Conservation (phyloP, 1,140 invertebrate genomes). For the Tetragnatha versicolor region DNA sequence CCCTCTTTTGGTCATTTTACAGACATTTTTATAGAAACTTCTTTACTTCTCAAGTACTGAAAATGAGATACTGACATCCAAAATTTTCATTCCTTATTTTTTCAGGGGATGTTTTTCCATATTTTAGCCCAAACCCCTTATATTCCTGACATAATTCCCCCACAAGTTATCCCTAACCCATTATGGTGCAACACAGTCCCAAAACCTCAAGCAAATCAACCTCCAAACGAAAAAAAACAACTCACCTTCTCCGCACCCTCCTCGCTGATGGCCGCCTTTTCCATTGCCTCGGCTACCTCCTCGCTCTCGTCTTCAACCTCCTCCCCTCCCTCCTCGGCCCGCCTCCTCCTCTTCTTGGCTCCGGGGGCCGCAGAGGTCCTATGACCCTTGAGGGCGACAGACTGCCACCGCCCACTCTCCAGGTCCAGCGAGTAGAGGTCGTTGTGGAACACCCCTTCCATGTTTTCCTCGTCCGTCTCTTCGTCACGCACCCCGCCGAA, state of each 20-base stretch:
- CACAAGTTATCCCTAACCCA: no score
- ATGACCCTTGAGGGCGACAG: constrained; percentile 59
- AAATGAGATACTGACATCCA: no score
- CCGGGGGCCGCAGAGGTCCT: constrained; percentile 49
- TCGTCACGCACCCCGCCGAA: constrained; percentile 85
- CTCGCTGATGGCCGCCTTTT: background rate
- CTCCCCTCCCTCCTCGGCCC: constrained; percentile 62
- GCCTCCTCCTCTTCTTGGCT: constrained; percentile 62
- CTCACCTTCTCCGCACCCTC: background rate
- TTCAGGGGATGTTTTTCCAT: no score
- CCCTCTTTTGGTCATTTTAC: no score
- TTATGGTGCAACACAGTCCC: no score
- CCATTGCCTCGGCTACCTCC: constrained; percentile 25
- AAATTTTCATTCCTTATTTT: no score
- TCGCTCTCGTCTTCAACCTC: constrained; percentile 60
- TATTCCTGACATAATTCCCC: no score
- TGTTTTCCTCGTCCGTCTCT: constrained; percentile 76
- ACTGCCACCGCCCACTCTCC: constrained; percentile 76
- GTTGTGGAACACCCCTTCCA: constrained; percentile 79
- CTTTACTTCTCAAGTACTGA: no score
- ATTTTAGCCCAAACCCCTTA: no score
- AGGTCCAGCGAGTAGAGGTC: constrained; percentile 81
- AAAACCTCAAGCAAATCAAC: no score
- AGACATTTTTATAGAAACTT: no score
- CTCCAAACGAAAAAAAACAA: background rate